Evolutionary conservation across 2,113 vertebrate species (phyloP).

Genomic region (Hiodon alosoides): DNA sequence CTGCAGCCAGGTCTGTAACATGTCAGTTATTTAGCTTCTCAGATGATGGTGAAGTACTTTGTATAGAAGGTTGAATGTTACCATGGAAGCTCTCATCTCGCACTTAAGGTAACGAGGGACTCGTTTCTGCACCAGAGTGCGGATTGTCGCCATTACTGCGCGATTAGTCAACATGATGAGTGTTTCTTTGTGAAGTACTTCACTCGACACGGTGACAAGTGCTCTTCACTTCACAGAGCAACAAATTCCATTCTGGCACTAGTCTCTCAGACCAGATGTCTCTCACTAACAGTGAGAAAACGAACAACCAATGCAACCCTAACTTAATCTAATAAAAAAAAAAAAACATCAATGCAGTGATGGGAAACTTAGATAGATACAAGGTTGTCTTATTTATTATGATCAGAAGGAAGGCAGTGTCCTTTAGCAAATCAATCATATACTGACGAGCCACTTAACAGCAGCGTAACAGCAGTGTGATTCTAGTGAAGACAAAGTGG

Average conservation of each 20-base stretch:
- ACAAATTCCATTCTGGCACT: background rate
- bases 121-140: background rate
- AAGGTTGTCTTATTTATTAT: background rate
- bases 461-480: background rate
- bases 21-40: too few relatives aligned
- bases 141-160: background rate
- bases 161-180: background rate
- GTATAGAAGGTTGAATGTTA: background rate
- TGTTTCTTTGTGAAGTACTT: background rate
- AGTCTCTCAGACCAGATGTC: background rate
- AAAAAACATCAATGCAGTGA: background rate
- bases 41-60: background rate
- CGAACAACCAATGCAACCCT: background rate
- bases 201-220: background rate
- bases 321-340: background rate
- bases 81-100: background rate
- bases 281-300: too few relatives aligned
- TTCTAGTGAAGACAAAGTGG: background rate
- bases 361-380: background rate
- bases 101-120: background rate
- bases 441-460: slow-evolving; percentile 1
- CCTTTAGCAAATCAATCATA: background rate
- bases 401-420: background rate
- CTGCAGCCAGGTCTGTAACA: background rate
- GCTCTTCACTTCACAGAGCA: background rate